Evolutionary conservation across 2,888 invertebrate species (phyloP).

Genomic region (Macrosiphum euphorbiae): DNA sequence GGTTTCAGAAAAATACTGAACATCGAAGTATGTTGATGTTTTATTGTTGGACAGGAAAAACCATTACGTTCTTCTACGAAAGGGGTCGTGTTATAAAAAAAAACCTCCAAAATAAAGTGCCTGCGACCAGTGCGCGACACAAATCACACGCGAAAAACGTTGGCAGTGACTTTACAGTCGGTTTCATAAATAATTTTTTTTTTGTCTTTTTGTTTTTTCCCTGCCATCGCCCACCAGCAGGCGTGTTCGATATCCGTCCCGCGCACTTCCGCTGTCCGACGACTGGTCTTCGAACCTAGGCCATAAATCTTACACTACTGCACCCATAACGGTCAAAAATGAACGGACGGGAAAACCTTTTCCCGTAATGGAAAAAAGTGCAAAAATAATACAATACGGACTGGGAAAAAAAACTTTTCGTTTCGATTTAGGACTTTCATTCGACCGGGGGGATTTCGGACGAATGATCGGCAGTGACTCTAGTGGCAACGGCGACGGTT

Average conservation of each 20-base stretch:
- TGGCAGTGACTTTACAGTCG: constrained; percentile 64
- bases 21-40: constrained; percentile 53
- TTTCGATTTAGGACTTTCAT: constrained; percentile 56
- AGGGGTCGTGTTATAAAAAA: constrained; percentile 32
- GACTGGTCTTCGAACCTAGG: constrained; percentile 58
- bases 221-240: constrained; percentile 26
- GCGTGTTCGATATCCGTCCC: constrained; percentile 62
- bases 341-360: constrained; percentile 62
- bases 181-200: constrained; percentile 63
- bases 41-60: constrained; percentile 58
- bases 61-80: constrained; percentile 41
- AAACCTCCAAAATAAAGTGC: constrained; percentile 61
- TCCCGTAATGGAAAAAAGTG: constrained; percentile 64
- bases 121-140: constrained; percentile 60
- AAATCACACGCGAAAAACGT: constrained; percentile 64
- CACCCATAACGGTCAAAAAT: constrained; percentile 64
- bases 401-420: constrained; percentile 59
- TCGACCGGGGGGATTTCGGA: constrained; percentile 43
- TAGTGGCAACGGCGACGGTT: not conserved
- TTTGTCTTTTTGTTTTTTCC: constrained; percentile 56
- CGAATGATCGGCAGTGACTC: constrained; percentile 40
- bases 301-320: constrained; percentile 58
- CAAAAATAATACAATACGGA: constrained; percentile 61
- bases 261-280: constrained; percentile 34
- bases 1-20: constrained; percentile 10